A percentile compares a stretch with the other conserved stretches of the same genome.
These are phyloP conservation scores for Sporophila hypoxantha DNA, from an alignment of 2,113 vertebrate genomes.

Conservation along the genomic window DNA sequence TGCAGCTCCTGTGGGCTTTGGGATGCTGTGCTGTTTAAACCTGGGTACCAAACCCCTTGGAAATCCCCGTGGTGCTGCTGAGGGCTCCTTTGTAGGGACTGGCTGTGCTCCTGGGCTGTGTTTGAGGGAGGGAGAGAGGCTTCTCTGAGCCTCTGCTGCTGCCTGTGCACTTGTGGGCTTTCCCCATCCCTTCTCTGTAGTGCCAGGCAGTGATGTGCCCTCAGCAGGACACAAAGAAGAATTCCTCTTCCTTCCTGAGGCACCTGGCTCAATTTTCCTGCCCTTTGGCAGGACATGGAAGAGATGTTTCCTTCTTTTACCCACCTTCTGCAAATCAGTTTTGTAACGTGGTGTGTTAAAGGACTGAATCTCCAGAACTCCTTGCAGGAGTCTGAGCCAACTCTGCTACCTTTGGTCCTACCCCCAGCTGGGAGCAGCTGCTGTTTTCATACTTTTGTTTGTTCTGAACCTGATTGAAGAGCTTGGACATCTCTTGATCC, in stretches of 20 bases:
- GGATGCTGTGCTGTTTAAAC: neutral
- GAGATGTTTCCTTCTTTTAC: neutral
- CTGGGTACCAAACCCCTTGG: neutral
- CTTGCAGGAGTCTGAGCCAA: neutral
- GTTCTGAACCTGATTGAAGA: neutral
- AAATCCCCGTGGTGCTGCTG: neutral
- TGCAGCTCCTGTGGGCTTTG: neutral
- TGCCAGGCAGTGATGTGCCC: neutral
- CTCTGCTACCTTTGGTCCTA: neutral
- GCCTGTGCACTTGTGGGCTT: neutral
- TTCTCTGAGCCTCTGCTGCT: neutral
- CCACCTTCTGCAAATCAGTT: neutral
- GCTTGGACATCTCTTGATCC: neutral
- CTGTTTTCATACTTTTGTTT: neutral
- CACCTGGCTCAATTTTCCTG: neutral
- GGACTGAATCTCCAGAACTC: neutral
- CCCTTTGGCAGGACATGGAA: neutral
- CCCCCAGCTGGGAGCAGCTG: neutral
- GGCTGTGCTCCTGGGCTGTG: rapidly evolving
- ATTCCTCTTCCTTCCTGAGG: neutral
- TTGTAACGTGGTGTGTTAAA: neutral
- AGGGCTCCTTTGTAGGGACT: neutral
- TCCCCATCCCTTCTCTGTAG: neutral
- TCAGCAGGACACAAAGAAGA: neutral
- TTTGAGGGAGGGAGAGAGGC: neutral